Conservation (phyloP, 2,888 invertebrate genomes). For the Yponomeuta malinellus region DNA sequence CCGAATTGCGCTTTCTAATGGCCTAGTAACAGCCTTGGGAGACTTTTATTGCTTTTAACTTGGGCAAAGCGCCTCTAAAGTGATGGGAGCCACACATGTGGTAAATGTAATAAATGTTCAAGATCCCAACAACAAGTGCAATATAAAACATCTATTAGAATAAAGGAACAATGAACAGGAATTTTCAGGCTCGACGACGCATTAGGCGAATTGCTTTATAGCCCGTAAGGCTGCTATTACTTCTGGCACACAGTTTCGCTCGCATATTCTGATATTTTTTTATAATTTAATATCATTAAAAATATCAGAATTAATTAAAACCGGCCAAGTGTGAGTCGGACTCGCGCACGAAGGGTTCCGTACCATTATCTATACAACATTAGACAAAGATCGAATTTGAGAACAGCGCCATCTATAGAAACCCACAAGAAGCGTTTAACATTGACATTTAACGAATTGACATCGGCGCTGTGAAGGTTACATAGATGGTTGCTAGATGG, state of each 20-base stretch:
- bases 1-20: not conserved
- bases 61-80: not conserved
- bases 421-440: no score
- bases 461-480: no score
- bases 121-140: slow-evolving; percentile 12
- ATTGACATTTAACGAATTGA: no score
- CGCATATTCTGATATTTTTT: no score
- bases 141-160: slow-evolving; percentile 24
- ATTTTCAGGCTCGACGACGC: not conserved
- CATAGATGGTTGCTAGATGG: no score
- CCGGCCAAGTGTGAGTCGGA: no score
- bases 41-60: not conserved
- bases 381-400: no score
- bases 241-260: not conserved
- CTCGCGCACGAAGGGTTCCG: no score
- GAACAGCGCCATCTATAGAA: no score
- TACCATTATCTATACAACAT: no score
- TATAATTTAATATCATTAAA: no score
- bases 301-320: no score
- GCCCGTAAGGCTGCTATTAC: not conserved
- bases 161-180: not conserved
- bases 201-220: not conserved
- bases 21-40: not conserved
- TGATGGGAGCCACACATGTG: not conserved
- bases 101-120: not conserved